A percentile compares a stretch with the other conserved stretches of the same genome.
Conservation (phyloP, 1,140 invertebrate species). For the Bradynema listronoti region DNA sequence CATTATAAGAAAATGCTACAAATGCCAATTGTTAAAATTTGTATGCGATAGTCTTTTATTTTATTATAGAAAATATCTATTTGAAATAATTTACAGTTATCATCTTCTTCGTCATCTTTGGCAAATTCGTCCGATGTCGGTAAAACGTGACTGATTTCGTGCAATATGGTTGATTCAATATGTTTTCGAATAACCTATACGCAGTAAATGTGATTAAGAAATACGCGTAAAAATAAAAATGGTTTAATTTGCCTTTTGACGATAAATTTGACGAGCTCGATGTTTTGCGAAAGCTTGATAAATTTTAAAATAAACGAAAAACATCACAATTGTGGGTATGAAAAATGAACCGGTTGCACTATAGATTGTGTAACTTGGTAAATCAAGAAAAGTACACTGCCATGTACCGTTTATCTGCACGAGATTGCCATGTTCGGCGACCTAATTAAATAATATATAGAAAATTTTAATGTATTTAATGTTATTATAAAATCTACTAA, state of each 20-base stretch:
- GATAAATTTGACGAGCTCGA: conserved; percentile 54
- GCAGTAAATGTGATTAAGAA: conserved; percentile 11
- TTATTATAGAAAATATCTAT: too few relatives aligned
- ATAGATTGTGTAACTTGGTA: conserved; percentile 56
- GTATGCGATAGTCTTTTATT: too few relatives aligned
- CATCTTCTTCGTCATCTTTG: conserved; percentile 39
- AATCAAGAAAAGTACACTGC: conserved; percentile 54
- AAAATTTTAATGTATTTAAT: conserved; percentile 18
- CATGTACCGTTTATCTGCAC: conserved; percentile 43
- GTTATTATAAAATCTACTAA: too few relatives aligned
- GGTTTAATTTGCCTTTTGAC: conserved; percentile 49
- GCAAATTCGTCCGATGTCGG: conserved; percentile 57
- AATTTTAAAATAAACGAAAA: conserved; percentile 58
- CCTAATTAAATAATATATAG: conserved; percentile 24
- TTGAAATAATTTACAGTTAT: conserved; percentile 4
- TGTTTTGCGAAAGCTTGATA: conserved; percentile 56
- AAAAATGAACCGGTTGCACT: conserved; percentile 58
- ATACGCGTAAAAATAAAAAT: conserved; percentile 20
- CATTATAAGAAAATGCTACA: too few relatives aligned
- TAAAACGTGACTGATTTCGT: conserved; percentile 57
- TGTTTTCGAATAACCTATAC: conserved; percentile 57
- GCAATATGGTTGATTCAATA: conserved; percentile 57
- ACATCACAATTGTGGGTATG: conserved; percentile 56
- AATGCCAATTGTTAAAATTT: too few relatives aligned
- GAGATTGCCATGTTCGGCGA: conserved; percentile 44